A percentile compares a stretch with the other conserved stretches of the same genome.
These are phyloP conservation scores for Anguilla pacifica DNA, from an alignment of 2,797 vertebrate genomes.

Conservation along the genomic window DNA sequence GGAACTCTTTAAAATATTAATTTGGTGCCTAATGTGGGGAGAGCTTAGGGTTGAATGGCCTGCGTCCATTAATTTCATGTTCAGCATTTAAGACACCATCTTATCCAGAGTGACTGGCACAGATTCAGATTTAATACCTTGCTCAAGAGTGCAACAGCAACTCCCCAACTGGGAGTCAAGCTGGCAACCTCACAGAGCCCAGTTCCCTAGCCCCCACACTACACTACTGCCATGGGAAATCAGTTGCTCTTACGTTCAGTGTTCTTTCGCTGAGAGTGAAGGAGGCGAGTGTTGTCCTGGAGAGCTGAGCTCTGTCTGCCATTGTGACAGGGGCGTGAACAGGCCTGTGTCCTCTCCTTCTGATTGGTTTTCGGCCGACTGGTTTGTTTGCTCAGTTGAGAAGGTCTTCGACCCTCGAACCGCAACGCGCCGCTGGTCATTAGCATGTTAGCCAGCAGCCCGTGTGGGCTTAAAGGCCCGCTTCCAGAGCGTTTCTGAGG, in stretches of 20 bases:
- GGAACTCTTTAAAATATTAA: too few relatives aligned
- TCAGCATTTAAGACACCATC: too few relatives aligned
- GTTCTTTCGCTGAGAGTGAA: background rate
- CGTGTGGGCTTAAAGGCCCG: background rate
- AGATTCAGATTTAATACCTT: background rate
- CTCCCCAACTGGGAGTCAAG: background rate
- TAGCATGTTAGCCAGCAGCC: constrained; percentile 24
- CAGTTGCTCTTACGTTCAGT: background rate
- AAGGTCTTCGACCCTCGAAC: background rate
- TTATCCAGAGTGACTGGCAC: background rate
- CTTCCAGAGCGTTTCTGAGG: background rate
- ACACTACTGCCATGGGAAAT: background rate
- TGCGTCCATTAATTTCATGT: background rate
- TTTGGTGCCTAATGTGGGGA: too few relatives aligned
- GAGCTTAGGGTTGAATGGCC: too few relatives aligned
- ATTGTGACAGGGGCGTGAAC: background rate
- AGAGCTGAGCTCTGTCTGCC: background rate
- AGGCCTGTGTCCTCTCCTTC: background rate
- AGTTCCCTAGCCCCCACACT: background rate
- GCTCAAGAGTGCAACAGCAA: background rate
- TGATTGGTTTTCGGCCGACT: background rate
- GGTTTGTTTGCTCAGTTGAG: constrained; percentile 20
- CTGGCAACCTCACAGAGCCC: background rate
- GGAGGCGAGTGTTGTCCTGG: background rate
- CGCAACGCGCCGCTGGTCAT: background rate